Conservation (phyloP, 64 coral and sea anemone species). For the Actinia equina region DNA sequence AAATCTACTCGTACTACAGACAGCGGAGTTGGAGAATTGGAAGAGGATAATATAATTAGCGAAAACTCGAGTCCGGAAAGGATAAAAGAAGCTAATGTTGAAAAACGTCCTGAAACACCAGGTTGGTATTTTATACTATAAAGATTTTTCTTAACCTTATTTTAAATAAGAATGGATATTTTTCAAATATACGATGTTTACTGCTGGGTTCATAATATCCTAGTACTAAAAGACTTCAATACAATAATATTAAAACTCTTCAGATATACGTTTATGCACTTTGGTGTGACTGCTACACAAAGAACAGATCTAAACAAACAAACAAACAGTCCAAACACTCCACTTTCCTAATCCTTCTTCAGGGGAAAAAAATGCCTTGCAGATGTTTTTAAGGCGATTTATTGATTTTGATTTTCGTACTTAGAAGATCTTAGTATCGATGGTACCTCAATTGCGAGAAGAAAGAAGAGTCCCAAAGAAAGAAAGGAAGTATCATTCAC, state of each 20-base stretch:
- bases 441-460: slow-evolving; percentile 58
- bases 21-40: slow-evolving; percentile 80
- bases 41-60: slow-evolving; percentile 69
- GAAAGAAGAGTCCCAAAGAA: slow-evolving; percentile 61
- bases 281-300: not conserved
- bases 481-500: slow-evolving; percentile 67
- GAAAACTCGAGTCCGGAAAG: slow-evolving; percentile 60
- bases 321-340: not conserved
- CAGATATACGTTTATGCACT: not conserved
- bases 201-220: too few species aligned
- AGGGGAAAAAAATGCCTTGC: not conserved
- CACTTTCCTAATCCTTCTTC: not conserved
- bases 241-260: slow-evolving; percentile 1
- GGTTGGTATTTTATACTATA: not conserved
- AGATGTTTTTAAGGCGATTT: too few species aligned
- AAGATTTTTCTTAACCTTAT: not conserved
- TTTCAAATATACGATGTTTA: too few species aligned
- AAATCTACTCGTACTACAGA: slow-evolving; percentile 83
- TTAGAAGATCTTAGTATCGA: slow-evolving; percentile 61
- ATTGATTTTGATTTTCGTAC: not conserved
- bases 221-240: not conserved
- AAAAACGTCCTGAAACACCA: slow-evolving; percentile 80
- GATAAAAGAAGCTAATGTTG: slow-evolving; percentile 22
- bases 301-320: not conserved
- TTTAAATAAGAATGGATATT: too few species aligned